Percentiles rank a stretch among this genome's conserved stretches.
phyloP scores from a whole-genome alignment of 2,888 invertebrate species.

The Parnassius apollo region DNA sequence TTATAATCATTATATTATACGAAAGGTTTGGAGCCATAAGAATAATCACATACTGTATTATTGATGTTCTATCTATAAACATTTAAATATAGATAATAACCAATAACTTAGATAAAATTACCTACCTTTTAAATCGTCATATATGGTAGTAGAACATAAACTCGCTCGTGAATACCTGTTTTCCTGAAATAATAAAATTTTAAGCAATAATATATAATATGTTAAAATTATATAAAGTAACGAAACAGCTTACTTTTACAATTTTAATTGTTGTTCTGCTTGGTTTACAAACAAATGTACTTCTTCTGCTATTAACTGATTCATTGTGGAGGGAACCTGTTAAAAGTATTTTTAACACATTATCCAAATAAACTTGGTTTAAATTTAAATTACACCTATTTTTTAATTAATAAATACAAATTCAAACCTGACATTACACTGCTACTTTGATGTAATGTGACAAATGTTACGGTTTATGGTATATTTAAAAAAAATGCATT shows the following conservation, averaged over 20 bases:
- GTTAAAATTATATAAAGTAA: not conserved
- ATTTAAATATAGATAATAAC: too few species aligned
- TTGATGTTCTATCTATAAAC: too few species aligned
- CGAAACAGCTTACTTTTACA: conserved; percentile 59
- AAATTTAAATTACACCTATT: not conserved
- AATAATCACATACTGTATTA: too few species aligned
- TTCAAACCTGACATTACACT: conserved; percentile 78
- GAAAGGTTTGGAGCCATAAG: too few species aligned
- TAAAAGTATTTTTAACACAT: conserved; percentile 26
- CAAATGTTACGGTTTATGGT: conserved; percentile 39
- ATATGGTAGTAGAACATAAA: conserved; percentile 53
- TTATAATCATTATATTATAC: not conserved
- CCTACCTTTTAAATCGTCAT: conserved; percentile 64
- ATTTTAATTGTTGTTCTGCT: conserved; percentile 66
- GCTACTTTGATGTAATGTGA: conserved; percentile 73
- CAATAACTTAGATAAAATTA: conserved; percentile 14
- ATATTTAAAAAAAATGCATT: not conserved
- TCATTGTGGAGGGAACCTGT: conserved; percentile 75
- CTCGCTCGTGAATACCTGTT: conserved; percentile 56
- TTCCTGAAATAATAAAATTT: conserved; percentile 50
- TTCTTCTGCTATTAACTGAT: conserved; percentile 69
- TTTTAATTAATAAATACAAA: conserved; percentile 32
- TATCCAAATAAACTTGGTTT: not conserved
- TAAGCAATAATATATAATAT: not conserved
- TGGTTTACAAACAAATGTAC: conserved; percentile 68